Conservation (phyloP, 2,888 invertebrate genomes). For the Habroteleia sp. region DNA sequence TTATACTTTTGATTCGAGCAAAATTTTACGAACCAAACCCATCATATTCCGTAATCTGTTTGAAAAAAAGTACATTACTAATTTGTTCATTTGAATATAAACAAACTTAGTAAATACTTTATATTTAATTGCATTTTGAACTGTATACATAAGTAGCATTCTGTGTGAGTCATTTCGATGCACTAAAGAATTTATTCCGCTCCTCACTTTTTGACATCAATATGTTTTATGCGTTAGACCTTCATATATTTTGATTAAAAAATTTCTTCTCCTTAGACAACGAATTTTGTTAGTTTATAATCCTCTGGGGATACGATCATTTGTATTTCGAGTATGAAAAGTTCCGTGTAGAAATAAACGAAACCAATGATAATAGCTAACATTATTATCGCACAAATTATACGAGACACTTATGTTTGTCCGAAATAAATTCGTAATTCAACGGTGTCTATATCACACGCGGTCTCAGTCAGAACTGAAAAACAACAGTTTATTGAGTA, state of each 20-base stretch:
- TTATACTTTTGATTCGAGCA: constrained; percentile 20
- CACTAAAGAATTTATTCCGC: too few species aligned
- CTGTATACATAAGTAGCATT: too few species aligned
- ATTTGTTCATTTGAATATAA: too few species aligned
- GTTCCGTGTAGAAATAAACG: constrained; percentile 73
- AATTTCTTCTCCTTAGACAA: constrained; percentile 68
- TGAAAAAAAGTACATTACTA: too few species aligned
- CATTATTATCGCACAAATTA: constrained; percentile 48
- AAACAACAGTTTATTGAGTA: constrained; percentile 64
- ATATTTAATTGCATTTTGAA: too few species aligned
- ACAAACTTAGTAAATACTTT: too few species aligned
- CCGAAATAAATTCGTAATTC: not conserved
- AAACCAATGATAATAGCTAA: constrained; percentile 73
- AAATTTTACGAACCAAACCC: constrained; percentile 5
- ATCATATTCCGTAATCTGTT: constrained; percentile 13
- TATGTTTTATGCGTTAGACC: too few species aligned
- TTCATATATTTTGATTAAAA: too few species aligned
- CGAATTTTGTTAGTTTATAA: constrained; percentile 73
- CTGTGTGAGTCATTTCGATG: too few species aligned
- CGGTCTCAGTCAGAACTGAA: constrained; percentile 75
- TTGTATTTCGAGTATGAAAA: constrained; percentile 75
- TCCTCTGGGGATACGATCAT: constrained; percentile 73
- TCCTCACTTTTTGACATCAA: too few species aligned
- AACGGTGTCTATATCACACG: constrained; percentile 70
- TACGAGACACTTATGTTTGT: not conserved